Percentiles rank a stretch among this genome's conserved stretches.
Evolutionary conservation across 1,140 invertebrate genomes (phyloP).

Genomic region (Brachionus calyciflorus): DNA sequence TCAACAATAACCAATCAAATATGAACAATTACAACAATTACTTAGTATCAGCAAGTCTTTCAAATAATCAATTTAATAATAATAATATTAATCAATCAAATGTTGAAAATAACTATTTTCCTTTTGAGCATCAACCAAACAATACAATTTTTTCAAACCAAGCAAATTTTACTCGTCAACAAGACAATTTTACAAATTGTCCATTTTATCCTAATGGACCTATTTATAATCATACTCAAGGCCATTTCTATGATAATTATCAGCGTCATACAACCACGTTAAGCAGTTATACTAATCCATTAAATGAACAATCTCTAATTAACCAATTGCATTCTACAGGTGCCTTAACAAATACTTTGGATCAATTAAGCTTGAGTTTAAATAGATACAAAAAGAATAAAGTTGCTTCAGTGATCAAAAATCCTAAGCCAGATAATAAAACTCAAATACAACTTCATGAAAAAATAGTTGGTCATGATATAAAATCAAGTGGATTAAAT

Average conservation of each 20-base stretch:
- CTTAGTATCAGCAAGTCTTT: not conserved
- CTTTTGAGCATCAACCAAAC: not conserved
- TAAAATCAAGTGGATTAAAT: too few species aligned
- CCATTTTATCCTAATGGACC: not conserved
- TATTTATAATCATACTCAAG: not conserved
- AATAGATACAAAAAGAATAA: slow-evolving; percentile 1
- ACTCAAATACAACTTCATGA: not conserved
- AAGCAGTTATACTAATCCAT: not conserved
- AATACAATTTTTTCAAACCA: not conserved
- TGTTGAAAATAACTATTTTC: not conserved
- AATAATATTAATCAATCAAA: slow-evolving; percentile 7
- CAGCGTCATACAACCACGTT: not conserved
- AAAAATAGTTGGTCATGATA: not conserved
- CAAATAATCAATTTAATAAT: slow-evolving; percentile 1
- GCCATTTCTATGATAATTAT: not conserved
- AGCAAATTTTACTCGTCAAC: not conserved
- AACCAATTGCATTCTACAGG: not conserved
- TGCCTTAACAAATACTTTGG: not conserved
- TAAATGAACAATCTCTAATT: not conserved
- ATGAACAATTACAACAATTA: slow-evolving; percentile 29
- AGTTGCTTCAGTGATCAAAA: not conserved
- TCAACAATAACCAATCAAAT: not conserved
- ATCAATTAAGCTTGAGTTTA: not conserved
- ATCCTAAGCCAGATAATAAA: not conserved
- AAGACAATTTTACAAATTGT: slow-evolving; percentile 10